These are phyloP conservation scores for Drosophila yooni DNA, from an alignment of 2,888 invertebrate species.

Conservation along the genomic window DNA sequence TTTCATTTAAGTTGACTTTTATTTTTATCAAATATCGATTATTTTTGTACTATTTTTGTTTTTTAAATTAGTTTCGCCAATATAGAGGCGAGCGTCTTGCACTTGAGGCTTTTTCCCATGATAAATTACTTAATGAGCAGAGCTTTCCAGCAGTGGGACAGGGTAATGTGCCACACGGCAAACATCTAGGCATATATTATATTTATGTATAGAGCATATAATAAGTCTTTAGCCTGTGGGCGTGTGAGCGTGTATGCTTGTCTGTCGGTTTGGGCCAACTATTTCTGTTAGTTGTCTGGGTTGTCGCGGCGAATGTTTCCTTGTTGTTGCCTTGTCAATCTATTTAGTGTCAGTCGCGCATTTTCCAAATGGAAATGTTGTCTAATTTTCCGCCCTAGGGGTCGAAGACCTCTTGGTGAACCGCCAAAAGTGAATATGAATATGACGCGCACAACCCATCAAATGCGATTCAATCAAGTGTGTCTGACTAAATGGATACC, in stretches of 20 bases:
- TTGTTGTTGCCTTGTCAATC: slow-evolving; percentile 64
- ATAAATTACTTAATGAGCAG: slow-evolving; percentile 64
- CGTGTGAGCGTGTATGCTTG: slow-evolving; percentile 17
- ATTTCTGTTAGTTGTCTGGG: slow-evolving; percentile 55
- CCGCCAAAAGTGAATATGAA: neutral
- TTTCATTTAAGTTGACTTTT: slow-evolving; percentile 24
- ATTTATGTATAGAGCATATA: slow-evolving; percentile 17
- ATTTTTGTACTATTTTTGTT: neutral
- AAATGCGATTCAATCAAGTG: neutral
- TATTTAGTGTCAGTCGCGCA: slow-evolving; percentile 46
- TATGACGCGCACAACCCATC: slow-evolving; percentile 1
- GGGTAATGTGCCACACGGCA: slow-evolving; percentile 13
- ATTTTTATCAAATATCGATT: slow-evolving; percentile 20
- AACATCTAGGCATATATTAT: slow-evolving; percentile 10
- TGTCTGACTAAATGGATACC: slow-evolving; percentile 1
- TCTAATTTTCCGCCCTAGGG: slow-evolving; percentile 61
- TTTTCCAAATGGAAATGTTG: slow-evolving; percentile 66
- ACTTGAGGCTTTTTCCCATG: slow-evolving; percentile 50
- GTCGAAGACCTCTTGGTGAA: slow-evolving; percentile 64
- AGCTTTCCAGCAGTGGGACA: slow-evolving; percentile 39
- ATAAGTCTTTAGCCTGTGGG: slow-evolving; percentile 18
- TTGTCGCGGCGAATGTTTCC: slow-evolving; percentile 57
- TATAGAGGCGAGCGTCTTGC: slow-evolving; percentile 28
- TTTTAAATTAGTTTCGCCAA: slow-evolving; percentile 31
- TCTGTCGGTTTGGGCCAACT: slow-evolving; percentile 36